These are phyloP conservation scores for Cirrhinus mrigala DNA, from an alignment of 2,797 vertebrate species.

Conservation along the genomic window DNA sequence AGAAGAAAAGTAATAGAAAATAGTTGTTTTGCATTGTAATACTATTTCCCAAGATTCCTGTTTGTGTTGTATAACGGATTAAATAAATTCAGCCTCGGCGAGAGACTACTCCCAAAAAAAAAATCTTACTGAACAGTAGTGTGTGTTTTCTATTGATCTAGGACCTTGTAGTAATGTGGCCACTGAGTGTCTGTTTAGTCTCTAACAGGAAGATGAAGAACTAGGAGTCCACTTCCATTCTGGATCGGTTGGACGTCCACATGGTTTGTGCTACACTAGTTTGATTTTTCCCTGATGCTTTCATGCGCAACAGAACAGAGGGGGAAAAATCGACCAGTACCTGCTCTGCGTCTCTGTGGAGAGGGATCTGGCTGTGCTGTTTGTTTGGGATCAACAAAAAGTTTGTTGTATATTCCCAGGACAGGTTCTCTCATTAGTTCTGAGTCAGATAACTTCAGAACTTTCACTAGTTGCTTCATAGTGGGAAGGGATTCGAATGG, in stretches of 20 bases:
- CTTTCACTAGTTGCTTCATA: not conserved
- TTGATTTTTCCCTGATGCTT: conserved; percentile 16
- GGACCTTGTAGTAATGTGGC: not conserved
- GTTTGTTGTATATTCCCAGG: conserved; percentile 33
- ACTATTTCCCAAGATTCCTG: too few species aligned
- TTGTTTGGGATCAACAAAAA: conserved; percentile 27
- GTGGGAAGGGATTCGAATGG: not conserved
- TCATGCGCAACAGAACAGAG: conserved; percentile 23
- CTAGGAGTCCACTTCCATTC: not conserved
- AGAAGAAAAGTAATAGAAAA: not conserved
- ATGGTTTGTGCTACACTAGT: conserved; percentile 19
- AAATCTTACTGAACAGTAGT: not conserved
- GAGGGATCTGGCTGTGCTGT: conserved; percentile 16
- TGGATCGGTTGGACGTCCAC: not conserved
- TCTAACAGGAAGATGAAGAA: conserved; percentile 3
- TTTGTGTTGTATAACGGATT: not conserved
- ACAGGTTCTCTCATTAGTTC: conserved; percentile 12
- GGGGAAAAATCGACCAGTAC: not conserved
- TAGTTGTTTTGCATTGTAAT: not conserved
- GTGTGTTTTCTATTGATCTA: not conserved
- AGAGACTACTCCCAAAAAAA: not conserved
- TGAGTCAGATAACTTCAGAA: conserved; percentile 16
- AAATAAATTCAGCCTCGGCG: not conserved
- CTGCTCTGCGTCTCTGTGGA: conserved; percentile 23
- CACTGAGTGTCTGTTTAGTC: not conserved